phyloP scores from a whole-genome alignment of 2,113 vertebrate genomes.

The Saimiri boliviensis region DNA sequence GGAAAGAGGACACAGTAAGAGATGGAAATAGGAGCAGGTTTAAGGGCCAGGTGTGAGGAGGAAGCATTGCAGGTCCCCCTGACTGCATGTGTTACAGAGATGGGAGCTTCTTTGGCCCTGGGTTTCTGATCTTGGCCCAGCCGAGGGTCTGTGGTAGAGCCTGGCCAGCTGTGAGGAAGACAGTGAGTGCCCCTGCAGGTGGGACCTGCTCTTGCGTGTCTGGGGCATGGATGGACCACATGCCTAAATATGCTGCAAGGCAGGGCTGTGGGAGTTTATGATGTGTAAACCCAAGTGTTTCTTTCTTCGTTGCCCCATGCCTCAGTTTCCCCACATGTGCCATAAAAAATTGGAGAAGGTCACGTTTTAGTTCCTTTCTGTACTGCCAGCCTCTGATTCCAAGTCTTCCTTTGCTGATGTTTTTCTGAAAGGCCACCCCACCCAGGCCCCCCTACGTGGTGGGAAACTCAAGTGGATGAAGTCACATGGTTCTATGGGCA shows the following conservation, averaged over 20 bases:
- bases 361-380: not conserved
- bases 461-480: rapidly evolving
- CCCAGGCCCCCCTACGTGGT: not conserved
- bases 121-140: not conserved
- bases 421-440: not conserved
- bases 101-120: not conserved
- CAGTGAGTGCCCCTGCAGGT: not conserved
- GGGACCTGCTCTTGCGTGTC: not conserved
- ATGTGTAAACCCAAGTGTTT: rapidly evolving
- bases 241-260: not conserved
- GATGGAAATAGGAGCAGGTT: too few relatives aligned
- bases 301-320: rapidly evolving
- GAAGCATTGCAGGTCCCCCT: not conserved
- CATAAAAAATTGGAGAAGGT: not conserved
- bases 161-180: not conserved
- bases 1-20: not conserved
- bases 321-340: not conserved
- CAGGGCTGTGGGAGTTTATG: too few relatives aligned
- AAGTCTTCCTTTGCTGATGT: not conserved
- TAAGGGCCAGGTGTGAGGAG: not conserved
- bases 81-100: not conserved
- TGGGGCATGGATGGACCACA: not conserved
- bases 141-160: not conserved
- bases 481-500: not conserved
- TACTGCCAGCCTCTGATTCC: not conserved